Base-by-base conservation (phyloP, 2,113 vertebrate genomes). In the Pteronura brasiliensis region DNA sequence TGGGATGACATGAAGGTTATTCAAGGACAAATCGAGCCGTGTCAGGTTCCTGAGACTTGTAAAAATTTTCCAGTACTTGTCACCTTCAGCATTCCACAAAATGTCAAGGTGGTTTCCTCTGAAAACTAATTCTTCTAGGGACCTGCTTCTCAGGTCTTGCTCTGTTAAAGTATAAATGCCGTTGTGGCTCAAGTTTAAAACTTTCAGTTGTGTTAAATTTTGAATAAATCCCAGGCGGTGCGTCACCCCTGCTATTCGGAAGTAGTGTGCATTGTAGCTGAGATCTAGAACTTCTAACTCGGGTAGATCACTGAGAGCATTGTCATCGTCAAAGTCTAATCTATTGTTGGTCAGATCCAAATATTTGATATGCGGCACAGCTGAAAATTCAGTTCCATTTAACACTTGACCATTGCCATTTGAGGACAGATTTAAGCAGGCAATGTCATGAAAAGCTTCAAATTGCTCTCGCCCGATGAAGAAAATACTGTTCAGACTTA, bases 151-250 rank as follows among this genome's bases (percentile, higher is more conserved):
- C 71, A 77, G 39, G 5, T 61, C 39, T 67, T 90, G 82, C 6
- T 99, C 99, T 4, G 99, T 99, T 95, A 99, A 96, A 4, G 98
- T 99, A n/a, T 93, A 98, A 96, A 99, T 99, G 7, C 8, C n/a
- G 5, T 99, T 99, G 80, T 97, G 20, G 81, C 99, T 99, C 98
- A 99, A 95, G 86, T 99, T 99, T 76, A 99, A 97, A 57, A 99
- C 98, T 96, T 98, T 98, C 8, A 99, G 96, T 10, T 95, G 97
- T 1, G 98, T 98, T 65, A 99, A 97, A 44, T 99, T 98, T 96
- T 98, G 77, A 29, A 99, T 95, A 65, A 99, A 99, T 47, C 98
- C 97, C 13, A 99, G 79, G 71, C 98, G 99, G 76, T 98, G 98
- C 0, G 99, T 99, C 67, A 99, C 96, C 1, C 98, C 99, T 74